Conservation (phyloP, 2,113 vertebrate species). For the Colius striatus region DNA sequence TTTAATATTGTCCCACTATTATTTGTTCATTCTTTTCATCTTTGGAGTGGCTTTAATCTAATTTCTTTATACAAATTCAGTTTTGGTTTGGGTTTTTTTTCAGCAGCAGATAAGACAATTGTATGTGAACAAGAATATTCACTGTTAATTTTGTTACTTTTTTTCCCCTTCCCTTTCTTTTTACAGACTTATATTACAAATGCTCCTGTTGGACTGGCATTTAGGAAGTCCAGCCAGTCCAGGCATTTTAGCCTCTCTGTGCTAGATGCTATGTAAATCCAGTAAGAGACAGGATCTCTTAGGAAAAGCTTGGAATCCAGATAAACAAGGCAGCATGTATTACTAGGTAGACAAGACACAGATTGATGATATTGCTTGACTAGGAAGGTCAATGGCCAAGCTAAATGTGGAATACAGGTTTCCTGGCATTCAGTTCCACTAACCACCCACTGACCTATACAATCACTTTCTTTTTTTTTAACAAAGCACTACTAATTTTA, state of each 20-base stretch:
- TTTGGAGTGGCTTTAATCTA: neutral
- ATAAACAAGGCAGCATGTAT: neutral
- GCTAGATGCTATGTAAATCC: neutral
- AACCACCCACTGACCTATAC: neutral
- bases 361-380: neutral
- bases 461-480: neutral
- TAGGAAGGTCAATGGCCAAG: neutral
- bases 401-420: neutral
- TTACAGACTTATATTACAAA: neutral
- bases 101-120: neutral
- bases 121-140: neutral
- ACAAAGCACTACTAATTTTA: neutral
- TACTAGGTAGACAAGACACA: neutral
- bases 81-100: neutral
- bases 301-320: neutral
- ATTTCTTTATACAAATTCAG: neutral
- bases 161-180: neutral
- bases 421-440: neutral
- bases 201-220: neutral
- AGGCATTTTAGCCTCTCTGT: neutral
- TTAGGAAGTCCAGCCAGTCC: too few species aligned
- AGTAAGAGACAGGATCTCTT: neutral
- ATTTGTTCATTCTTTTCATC: neutral
- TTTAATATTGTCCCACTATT: neutral
- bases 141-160: neutral